Conservation (phyloP, 2,113 vertebrate genomes). For the Oostethus manadensis region DNA sequence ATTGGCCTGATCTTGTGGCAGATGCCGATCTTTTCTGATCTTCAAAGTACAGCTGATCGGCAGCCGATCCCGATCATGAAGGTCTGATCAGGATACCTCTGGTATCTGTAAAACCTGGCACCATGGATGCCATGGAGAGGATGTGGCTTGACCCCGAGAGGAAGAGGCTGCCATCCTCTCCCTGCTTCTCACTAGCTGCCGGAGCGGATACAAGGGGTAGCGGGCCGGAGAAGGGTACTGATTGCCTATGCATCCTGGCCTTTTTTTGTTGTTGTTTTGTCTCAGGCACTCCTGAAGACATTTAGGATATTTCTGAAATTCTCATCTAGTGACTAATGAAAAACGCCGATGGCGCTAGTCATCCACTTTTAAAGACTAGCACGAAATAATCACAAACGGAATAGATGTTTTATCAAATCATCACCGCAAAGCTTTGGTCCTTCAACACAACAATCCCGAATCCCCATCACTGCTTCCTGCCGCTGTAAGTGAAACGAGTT, state of each 20-base stretch:
- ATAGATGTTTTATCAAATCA: background rate
- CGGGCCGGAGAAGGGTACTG: slow-evolving; percentile 14
- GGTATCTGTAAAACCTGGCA: background rate
- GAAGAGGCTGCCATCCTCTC: slow-evolving; percentile 42
- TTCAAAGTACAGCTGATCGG: too few relatives aligned
- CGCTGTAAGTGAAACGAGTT: slow-evolving; percentile 41
- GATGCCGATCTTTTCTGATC: too few relatives aligned
- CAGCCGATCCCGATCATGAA: too few relatives aligned
- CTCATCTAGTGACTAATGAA: too few relatives aligned
- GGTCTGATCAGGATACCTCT: background rate
- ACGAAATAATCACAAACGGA: too few relatives aligned
- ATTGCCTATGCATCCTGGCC: slow-evolving; percentile 16
- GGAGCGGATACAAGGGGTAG: too few relatives aligned
- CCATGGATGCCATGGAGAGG: slow-evolving; percentile 21
- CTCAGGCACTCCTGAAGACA: slow-evolving; percentile 5
- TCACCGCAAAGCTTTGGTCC: background rate
- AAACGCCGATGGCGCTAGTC: too few relatives aligned
- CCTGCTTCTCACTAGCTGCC: slow-evolving; percentile 49
- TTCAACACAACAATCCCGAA: background rate
- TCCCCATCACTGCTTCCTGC: slow-evolving; percentile 25
- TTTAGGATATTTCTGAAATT: too few relatives aligned
- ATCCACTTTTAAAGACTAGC: too few relatives aligned
- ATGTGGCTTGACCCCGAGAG: slow-evolving; percentile 46
- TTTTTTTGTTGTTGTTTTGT: slow-evolving; percentile 7
- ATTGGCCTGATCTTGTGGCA: too few relatives aligned